Conservation (phyloP, 2,888 invertebrate species). For the Harpalus rufipes region DNA sequence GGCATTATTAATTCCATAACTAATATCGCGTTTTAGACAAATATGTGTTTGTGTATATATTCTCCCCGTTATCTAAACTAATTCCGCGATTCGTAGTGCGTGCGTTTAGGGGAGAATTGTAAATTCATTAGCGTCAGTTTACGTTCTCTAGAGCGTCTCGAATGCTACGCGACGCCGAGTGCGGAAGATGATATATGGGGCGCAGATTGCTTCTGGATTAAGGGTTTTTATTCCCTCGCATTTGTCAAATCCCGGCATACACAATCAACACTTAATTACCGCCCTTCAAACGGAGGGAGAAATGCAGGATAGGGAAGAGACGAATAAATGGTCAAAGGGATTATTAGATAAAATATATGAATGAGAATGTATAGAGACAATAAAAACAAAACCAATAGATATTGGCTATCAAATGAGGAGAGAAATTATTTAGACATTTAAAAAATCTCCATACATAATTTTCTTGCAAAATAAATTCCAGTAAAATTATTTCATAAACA, state of each 20-base stretch:
- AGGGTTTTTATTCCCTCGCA: slow-evolving; percentile 17
- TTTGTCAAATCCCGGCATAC: slow-evolving; percentile 21
- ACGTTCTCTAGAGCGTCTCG: slow-evolving; percentile 1
- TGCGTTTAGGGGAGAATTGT: slow-evolving; percentile 9
- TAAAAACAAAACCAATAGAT: too few species aligned
- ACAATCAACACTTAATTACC: slow-evolving; percentile 3
- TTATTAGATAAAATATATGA: too few species aligned
- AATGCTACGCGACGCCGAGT: not conserved
- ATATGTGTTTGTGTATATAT: not conserved
- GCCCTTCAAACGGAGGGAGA: not conserved
- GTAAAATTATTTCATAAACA: too few species aligned
- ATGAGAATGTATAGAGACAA: too few species aligned
- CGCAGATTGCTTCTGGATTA: slow-evolving; percentile 37
- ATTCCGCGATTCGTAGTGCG: not conserved
- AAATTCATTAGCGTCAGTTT: slow-evolving; percentile 41
- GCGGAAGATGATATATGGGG: slow-evolving; percentile 29
- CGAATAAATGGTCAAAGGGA: too few species aligned
- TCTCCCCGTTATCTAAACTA: not conserved
- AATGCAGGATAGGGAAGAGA: too few species aligned
- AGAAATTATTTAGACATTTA: too few species aligned
- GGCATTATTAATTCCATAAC: not conserved
- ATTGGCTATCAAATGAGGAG: too few species aligned
- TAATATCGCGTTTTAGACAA: not conserved
- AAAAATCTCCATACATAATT: too few species aligned
- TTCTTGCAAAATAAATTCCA: too few species aligned